Conservation (phyloP, 2,113 vertebrate species). For the Bufo bufo region DNA sequence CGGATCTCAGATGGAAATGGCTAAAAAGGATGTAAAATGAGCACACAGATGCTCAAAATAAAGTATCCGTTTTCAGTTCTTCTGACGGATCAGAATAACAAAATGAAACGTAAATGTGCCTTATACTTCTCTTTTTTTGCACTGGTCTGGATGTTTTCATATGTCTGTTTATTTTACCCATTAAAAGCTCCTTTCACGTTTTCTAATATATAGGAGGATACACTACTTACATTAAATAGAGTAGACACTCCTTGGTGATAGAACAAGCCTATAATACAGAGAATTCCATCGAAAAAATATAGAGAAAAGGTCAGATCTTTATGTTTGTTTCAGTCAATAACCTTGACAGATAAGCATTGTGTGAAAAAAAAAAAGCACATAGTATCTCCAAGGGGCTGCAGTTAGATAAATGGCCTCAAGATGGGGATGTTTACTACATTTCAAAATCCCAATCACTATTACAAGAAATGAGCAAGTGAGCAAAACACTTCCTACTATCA, state of each 20-base stretch:
- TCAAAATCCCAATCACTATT: constrained; percentile 13
- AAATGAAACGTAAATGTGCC: no score
- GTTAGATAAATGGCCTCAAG: constrained; percentile 79
- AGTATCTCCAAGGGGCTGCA: constrained; percentile 57
- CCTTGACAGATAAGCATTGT: neutral
- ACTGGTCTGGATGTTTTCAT: no score
- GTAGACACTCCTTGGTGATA: neutral
- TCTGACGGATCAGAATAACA: no score
- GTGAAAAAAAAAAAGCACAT: neutral
- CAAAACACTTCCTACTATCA: constrained; percentile 40
- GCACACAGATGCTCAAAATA: no score
- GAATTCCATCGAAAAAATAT: neutral
- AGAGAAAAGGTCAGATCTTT: neutral
- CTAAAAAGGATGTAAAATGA: no score
- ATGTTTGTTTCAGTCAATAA: neutral
- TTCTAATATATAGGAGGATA: neutral
- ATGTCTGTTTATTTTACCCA: no score
- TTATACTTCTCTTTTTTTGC: no score
- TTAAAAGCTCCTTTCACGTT: neutral
- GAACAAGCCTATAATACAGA: neutral
- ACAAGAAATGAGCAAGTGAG: constrained; percentile 34
- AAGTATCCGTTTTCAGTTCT: no score
- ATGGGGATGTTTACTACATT: constrained; percentile 90
- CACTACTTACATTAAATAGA: neutral
- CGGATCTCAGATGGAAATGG: no score